These are phyloP conservation scores for Mormyrops attenuatus DNA, from an alignment of 2,797 vertebrate species.

Conservation along the genomic window DNA sequence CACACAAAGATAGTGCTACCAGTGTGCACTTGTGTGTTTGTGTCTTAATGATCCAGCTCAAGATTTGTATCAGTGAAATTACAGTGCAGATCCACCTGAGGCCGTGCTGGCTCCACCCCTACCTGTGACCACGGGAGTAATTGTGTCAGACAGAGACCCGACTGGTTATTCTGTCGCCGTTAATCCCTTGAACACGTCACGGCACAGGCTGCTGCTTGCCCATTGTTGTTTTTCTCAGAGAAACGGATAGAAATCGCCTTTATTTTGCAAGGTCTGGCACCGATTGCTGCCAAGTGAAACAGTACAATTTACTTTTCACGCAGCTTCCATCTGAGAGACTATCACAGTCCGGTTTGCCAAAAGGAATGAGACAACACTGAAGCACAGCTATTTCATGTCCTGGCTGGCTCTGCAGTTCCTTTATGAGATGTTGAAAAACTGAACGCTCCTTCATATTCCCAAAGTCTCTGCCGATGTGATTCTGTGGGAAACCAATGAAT, in stretches of 20 bases:
- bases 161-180: slow-evolving; percentile 50
- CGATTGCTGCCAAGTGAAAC: slow-evolving; percentile 16
- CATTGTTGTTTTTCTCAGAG: slow-evolving; percentile 43
- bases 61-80: background rate
- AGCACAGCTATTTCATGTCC: slow-evolving; percentile 35
- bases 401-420: slow-evolving; percentile 11
- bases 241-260: slow-evolving; percentile 27
- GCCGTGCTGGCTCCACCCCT: slow-evolving; percentile 28
- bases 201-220: slow-evolving; percentile 38
- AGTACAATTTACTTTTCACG: background rate
- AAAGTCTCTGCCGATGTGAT: background rate
- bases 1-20: background rate
- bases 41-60: background rate
- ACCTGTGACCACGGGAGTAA: slow-evolving; percentile 30
- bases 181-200: slow-evolving; percentile 21
- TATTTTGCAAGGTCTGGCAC: slow-evolving; percentile 41
- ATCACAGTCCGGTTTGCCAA: slow-evolving; percentile 27
- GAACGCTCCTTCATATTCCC: slow-evolving; percentile 22
- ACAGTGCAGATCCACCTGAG: slow-evolving; percentile 28
- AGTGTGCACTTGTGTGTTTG: background rate
- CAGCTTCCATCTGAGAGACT: slow-evolving; percentile 33
- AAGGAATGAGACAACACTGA: slow-evolving; percentile 36
- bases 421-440: slow-evolving; percentile 20
- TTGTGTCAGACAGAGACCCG: slow-evolving; percentile 35
- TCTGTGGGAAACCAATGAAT: background rate